Base-by-base conservation (phyloP, 1,140 invertebrate genomes). In the Drosophila albomicans region DNA sequence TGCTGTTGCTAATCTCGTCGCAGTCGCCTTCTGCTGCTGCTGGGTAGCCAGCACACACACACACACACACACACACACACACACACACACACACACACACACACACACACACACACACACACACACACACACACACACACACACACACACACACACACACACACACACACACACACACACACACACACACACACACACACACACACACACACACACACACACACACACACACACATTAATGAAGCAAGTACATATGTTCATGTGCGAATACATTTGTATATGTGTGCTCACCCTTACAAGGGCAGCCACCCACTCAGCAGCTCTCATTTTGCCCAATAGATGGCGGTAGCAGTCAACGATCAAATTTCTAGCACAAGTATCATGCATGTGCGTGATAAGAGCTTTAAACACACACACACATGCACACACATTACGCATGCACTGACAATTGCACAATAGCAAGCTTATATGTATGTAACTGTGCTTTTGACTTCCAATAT, bases 1-100 rank as follows among this genome's bases (percentile, higher is more conserved):
- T 72, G 68, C 59, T 75, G 43, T 75, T 71, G 58, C 66, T 85
- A 81, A 85, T 84, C 77, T 78, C 35, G 7, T 38, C 35, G 35
- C 10, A 7, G 32, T 32, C 32, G 32, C 32, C 32, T 25, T 32
- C 45, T 67, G 61, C 32, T 46, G 3, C 38, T 73, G 35, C 45
- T 52, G 48, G 13, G 35, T 41, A 71, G 51, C 32, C 45, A 20
- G 20, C 20, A 20, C 20, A 20, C 20, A 30, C 46, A 7, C 0
- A 38, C 35, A 38, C 10, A 38, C 35, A 38, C 43, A 38, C 35
- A 63, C 52, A 41, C 30, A 57, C 25, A 54, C 15, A 30, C 0
- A 38, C 35, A 38, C 10, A 38, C 35, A 38, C 43, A 38, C 35
- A 63, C 52, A 41, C 30, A 57, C 25, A 54, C 15, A 30, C 0